phyloP scores from a whole-genome alignment of 1,140 invertebrate genomes.

The Leptopilina clavipes region DNA sequence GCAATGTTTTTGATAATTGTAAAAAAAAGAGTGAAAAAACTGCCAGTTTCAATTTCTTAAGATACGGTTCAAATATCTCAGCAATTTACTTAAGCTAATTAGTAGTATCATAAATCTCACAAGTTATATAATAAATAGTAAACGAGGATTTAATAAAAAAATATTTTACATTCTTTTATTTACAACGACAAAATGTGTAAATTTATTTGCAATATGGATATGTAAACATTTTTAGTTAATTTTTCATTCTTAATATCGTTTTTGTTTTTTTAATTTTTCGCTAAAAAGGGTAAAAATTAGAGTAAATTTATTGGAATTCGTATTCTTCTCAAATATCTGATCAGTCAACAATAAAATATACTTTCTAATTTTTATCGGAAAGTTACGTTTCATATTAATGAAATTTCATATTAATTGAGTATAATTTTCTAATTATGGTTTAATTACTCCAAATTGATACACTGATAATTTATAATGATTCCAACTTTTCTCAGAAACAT shows the following conservation, averaged over 20 bases:
- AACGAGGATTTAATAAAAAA: not conserved
- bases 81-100: not conserved
- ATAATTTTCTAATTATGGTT: not conserved
- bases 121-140: conserved; percentile 17
- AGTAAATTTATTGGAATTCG: not conserved
- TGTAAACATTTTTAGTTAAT: no score
- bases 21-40: not conserved
- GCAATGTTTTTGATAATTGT: not conserved
- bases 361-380: conserved; percentile 1
- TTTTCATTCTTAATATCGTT: no score
- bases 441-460: not conserved
- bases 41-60: not conserved
- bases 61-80: not conserved
- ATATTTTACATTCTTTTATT: not conserved
- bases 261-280: not conserved
- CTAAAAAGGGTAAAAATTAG: not conserved
- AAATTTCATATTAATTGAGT: not conserved
- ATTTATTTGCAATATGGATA: no score
- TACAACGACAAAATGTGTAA: not conserved
- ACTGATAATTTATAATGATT: not conserved
- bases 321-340: not conserved
- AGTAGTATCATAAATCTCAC: not conserved
- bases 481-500: not conserved
- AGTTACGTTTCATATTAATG: not conserved
- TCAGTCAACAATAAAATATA: not conserved